Evolutionary conservation across 2,113 vertebrate species (phyloP).

Genomic region (Amphilophus citrinellus): DNA sequence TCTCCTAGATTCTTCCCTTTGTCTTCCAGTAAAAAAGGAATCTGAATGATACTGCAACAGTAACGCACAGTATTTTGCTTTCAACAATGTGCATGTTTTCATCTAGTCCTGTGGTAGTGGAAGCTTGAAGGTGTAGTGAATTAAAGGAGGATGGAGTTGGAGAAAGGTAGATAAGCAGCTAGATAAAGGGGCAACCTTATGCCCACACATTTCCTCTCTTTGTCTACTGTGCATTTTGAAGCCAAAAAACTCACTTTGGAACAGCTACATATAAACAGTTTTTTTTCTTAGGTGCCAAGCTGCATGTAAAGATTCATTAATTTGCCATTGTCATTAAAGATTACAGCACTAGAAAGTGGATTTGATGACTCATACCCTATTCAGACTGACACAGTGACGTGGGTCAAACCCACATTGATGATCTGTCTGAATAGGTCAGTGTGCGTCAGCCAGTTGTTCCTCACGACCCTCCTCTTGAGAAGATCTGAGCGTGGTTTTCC

Average conservation of each 20-base stretch:
- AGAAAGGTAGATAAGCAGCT: neutral
- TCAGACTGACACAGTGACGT: slow-evolving; percentile 7
- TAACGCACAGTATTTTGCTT: neutral
- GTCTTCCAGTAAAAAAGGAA: neutral
- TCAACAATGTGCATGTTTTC: neutral
- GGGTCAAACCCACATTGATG: neutral
- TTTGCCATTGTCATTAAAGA: neutral
- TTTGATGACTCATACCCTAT: slow-evolving; percentile 30
- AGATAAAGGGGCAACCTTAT: neutral
- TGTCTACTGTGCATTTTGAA: neutral
- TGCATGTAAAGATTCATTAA: neutral
- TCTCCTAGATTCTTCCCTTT: neutral
- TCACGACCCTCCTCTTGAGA: slow-evolving; percentile 7
- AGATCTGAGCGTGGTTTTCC: neutral
- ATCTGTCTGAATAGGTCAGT: slow-evolving; percentile 12
- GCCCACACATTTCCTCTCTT: neutral
- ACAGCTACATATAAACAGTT: neutral
- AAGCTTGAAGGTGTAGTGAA: neutral
- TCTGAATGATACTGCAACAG: neutral
- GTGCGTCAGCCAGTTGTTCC: neutral
- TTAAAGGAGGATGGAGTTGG: neutral
- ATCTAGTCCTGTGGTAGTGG: neutral
- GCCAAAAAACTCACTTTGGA: neutral
- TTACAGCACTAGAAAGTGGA: neutral
- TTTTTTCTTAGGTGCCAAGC: neutral